These are phyloP conservation scores for Cyprinodon tularosa DNA, from an alignment of 2,113 vertebrate species.

Conservation along the genomic window DNA sequence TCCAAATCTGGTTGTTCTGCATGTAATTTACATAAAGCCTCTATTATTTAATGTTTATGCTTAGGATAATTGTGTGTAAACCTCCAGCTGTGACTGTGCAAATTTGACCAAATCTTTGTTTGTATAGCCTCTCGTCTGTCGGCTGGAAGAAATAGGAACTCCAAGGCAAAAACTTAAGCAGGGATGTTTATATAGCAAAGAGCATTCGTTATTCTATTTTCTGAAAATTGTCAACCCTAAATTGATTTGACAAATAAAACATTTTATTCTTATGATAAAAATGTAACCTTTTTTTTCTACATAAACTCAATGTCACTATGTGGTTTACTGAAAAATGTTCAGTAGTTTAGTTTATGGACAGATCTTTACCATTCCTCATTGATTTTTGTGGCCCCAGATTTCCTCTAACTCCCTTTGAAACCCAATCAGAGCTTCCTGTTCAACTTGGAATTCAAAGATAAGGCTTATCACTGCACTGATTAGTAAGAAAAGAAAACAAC, in stretches of 20 bases:
- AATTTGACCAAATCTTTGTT: neutral
- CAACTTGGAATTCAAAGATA: constrained; percentile 68
- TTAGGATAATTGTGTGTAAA: neutral
- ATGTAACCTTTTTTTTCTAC: neutral
- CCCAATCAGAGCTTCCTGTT: constrained; percentile 74
- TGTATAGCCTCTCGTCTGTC: neutral
- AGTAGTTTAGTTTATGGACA: constrained; percentile 46
- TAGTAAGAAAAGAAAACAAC: constrained; percentile 61
- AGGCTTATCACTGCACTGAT: constrained; percentile 56
- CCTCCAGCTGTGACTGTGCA: neutral
- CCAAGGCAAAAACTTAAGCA: neutral
- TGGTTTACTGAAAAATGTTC: constrained; percentile 51
- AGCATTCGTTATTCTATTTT: neutral
- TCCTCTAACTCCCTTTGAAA: constrained; percentile 68
- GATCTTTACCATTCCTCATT: constrained; percentile 29
- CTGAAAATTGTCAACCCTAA: neutral
- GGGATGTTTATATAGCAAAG: neutral
- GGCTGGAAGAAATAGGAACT: neutral
- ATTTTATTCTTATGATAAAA: constrained; percentile 3
- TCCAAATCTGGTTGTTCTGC: too few relatives aligned
- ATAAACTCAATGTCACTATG: constrained; percentile 27
- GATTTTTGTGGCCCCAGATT: constrained; percentile 58
- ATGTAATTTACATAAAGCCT: too few relatives aligned
- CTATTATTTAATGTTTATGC: neutral
- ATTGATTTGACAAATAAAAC: constrained; percentile 3